Conservation (phyloP, 2,888 invertebrate species). For the Campoplex nolae region DNA sequence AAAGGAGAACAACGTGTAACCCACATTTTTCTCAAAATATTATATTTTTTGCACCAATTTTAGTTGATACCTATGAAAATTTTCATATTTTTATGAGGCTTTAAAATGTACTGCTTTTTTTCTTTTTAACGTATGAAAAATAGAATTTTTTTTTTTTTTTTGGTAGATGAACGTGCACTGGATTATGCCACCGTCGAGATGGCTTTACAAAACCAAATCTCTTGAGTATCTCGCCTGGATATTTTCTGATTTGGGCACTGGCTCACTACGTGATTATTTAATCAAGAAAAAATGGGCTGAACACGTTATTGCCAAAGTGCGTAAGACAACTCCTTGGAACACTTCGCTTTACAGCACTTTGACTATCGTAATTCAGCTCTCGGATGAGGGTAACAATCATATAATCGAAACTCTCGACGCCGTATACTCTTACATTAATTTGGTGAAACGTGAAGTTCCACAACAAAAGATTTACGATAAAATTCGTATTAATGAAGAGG, state of each 20-base stretch:
- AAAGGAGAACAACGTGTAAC: no score
- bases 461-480: slow-evolving; percentile 86
- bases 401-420: slow-evolving; percentile 89
- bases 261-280: slow-evolving; percentile 91
- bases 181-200: slow-evolving; percentile 86
- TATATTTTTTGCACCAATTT: no score
- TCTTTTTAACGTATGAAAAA: neutral
- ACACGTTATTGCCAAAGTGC: slow-evolving; percentile 89
- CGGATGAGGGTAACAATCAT: slow-evolving; percentile 90
- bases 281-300: slow-evolving; percentile 91
- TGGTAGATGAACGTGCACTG: slow-evolving; percentile 86
- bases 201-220: slow-evolving; percentile 90
- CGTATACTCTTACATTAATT: slow-evolving; percentile 91
- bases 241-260: slow-evolving; percentile 92
- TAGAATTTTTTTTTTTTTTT: neutral
- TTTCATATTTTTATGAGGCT: no score
- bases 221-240: slow-evolving; percentile 88
- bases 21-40: no score
- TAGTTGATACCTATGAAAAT: no score
- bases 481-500: slow-evolving; percentile 87
- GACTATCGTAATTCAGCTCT: slow-evolving; percentile 89
- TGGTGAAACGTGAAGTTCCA: slow-evolving; percentile 88
- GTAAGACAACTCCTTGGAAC: slow-evolving; percentile 90
- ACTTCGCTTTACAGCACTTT: slow-evolving; percentile 91
- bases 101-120: neutral